Evolutionary conservation across 1,140 invertebrate species (phyloP), one percentile per base, ranked within the genome.

Genomic region (Panagrolaimus sp.): DNA sequence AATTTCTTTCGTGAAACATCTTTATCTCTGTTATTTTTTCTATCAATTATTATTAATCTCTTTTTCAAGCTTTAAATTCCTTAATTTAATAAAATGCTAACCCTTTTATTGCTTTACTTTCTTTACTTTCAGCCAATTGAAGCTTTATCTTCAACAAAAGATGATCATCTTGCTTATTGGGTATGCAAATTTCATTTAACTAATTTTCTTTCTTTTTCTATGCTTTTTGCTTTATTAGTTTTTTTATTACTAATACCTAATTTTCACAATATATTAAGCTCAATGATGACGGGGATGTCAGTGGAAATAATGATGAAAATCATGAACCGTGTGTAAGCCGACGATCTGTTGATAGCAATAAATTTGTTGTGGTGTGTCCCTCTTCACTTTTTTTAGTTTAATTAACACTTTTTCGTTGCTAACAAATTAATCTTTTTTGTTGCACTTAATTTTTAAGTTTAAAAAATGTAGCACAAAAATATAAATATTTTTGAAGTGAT

Each of bases 101-200:
- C 17, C 26, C 62, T 32, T 58, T 17, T 21, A 26, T 58, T 26
- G 17, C 12, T 28, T 21, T 21, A 12, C 52, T 28, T 21, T 58
- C 52, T 28, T 58, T 17, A 46, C 43, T 69, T 77, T 71, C 63
- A 77, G 76, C 72, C 71, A n/a, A 77, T 77, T 63, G 72, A 71
- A 47, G 44, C 63, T 65, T 64, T 74, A 52, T 68, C 68, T 52
- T 52, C 45, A 15, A 38, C 32, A 4, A 67, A 66, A 63, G 48
- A 73, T 12, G 46, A 67, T 69, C 66, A 74, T 63, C 63, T 68
- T 43, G 28, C 72, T 15, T 73, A 73, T 58, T 73, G 72, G 72
- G 72, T 73, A 64, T 72, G 72, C 44, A 38, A 38, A 4, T 38
- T 38, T 38, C 7, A 38, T 38, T 38, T 38, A 38, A 7, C 7